Percentiles rank a stretch among this genome's conserved stretches.
Evolutionary conservation across 2,888 invertebrate species (phyloP).

Genomic region (Pegoplata infirma): DNA sequence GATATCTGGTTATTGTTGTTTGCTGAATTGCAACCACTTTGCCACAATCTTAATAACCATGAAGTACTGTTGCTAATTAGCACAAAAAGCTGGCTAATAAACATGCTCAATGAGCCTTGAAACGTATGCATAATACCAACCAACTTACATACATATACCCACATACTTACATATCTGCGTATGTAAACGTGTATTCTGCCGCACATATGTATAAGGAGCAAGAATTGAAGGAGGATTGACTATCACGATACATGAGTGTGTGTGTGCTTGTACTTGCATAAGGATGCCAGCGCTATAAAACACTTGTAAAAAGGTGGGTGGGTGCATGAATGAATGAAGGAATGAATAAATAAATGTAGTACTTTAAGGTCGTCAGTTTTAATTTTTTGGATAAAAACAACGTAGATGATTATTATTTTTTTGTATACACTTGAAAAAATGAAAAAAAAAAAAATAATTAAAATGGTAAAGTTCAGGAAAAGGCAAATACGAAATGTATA

Average conservation of each 20-base stretch:
- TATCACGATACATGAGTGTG: slow-evolving; percentile 2
- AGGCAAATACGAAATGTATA: too few relatives aligned
- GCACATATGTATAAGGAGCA: slow-evolving; percentile 13
- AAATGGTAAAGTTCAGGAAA: background rate
- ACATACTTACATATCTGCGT: slow-evolving; percentile 10
- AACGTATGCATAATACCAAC: slow-evolving; percentile 58
- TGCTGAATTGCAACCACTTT: slow-evolving; percentile 70
- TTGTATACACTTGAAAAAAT: slow-evolving; percentile 31
- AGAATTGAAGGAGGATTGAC: slow-evolving; percentile 43
- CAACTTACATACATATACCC: slow-evolving; percentile 2
- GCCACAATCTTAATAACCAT: slow-evolving; percentile 76
- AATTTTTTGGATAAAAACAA: slow-evolving; percentile 43
- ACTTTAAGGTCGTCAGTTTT: slow-evolving; percentile 59
- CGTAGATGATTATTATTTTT: slow-evolving; percentile 12
- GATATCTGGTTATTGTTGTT: slow-evolving; percentile 56
- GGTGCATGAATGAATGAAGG: slow-evolving; percentile 34
- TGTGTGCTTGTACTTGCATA: slow-evolving; percentile 23
- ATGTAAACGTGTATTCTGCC: too few relatives aligned
- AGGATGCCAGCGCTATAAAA: slow-evolving; percentile 49
- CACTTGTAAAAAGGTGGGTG: slow-evolving; percentile 41
- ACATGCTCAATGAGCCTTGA: slow-evolving; percentile 75
- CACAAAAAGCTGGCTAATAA: slow-evolving; percentile 76
- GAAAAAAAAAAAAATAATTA: slow-evolving; percentile 1
- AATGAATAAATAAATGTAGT: slow-evolving; percentile 22
- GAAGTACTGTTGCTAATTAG: slow-evolving; percentile 76